Evolutionary conservation across 53 echinoderm and acorn worm species (phyloP).

Genomic region (Apostichopus leukothele): DNA sequence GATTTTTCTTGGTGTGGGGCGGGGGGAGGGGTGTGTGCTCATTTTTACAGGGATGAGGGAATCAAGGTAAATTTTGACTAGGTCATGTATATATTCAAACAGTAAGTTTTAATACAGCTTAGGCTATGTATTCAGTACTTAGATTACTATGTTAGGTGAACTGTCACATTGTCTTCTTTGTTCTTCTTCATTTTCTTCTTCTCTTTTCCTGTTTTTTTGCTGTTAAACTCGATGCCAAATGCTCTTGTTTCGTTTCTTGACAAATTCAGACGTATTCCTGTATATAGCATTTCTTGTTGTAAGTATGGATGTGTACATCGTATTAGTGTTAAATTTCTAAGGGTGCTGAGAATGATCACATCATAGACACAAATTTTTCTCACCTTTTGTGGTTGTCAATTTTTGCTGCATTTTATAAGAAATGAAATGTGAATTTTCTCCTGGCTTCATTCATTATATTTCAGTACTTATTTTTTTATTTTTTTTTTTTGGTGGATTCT

Average conservation of each 20-base stretch:
- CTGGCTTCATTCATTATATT: background rate
- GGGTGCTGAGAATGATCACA: background rate
- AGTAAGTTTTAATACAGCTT: conserved; percentile 21
- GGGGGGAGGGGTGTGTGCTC: too few species aligned
- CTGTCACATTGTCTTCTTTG: background rate
- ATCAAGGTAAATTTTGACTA: too few species aligned
- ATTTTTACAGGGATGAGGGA: too few species aligned
- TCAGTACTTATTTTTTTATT: background rate
- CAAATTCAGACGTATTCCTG: background rate
- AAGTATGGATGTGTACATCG: background rate
- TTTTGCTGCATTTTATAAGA: background rate
- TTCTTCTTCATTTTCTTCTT: background rate
- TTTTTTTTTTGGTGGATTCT: background rate
- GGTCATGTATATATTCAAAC: conserved; percentile 37
- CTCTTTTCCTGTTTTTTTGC: background rate
- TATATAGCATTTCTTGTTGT: background rate
- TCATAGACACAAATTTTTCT: background rate
- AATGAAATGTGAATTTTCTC: background rate
- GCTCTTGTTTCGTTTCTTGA: background rate
- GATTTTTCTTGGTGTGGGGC: too few species aligned
- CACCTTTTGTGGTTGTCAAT: background rate
- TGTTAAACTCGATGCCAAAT: background rate
- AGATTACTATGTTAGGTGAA: background rate
- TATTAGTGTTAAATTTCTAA: background rate
- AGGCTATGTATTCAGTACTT: conserved; percentile 6